Conservation (phyloP, 2,888 invertebrate species). For the Rotaria sp. region DNA sequence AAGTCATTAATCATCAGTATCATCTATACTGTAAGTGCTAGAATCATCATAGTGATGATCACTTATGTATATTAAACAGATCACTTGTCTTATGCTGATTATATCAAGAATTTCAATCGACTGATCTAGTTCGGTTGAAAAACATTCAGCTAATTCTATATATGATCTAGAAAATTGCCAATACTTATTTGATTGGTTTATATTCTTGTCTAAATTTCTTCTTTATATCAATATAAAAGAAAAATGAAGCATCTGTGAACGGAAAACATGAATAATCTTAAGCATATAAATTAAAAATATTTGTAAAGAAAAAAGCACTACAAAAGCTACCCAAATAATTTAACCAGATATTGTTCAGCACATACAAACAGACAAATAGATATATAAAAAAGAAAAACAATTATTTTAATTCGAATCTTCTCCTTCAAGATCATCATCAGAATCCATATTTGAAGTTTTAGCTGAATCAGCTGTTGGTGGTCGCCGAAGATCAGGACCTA, state of each 20-base stretch:
- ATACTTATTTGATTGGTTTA: background rate
- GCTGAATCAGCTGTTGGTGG: conserved; percentile 4
- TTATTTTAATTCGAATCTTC: background rate
- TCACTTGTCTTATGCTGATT: no score
- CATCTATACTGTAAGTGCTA: no score
- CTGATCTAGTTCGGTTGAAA: no score
- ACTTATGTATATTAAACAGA: no score
- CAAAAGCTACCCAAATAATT: background rate
- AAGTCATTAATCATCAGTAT: no score
- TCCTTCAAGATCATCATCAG: background rate
- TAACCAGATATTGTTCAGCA: background rate
- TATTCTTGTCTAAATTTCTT: background rate
- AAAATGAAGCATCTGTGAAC: background rate
- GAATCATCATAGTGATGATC: no score
- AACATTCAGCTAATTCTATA: no score
- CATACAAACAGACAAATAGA: background rate
- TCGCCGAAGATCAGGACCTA: background rate
- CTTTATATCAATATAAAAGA: background rate
- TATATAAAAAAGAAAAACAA: background rate
- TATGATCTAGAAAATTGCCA: no score
- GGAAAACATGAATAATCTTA: background rate
- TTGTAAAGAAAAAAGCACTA: background rate
- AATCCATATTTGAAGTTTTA: background rate
- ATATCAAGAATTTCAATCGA: no score
- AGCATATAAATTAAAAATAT: background rate